Evolutionary conservation across 2,888 invertebrate genomes (phyloP).

Genomic region (Pyrochroa serraticornis): DNA sequence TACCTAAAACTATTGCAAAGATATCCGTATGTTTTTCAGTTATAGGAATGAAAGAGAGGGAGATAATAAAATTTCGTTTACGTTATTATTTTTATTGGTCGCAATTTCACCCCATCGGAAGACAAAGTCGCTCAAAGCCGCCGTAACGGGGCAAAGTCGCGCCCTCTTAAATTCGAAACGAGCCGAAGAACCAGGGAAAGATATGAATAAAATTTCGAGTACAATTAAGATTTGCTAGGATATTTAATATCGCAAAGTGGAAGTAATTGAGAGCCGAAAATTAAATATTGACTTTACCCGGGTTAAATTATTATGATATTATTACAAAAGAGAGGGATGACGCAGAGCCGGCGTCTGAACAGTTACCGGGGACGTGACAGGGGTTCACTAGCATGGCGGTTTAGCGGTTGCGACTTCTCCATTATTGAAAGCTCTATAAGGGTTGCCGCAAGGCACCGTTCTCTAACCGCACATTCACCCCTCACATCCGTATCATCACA

Average conservation of each 20-base stretch:
- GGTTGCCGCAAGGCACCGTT: constrained; percentile 19
- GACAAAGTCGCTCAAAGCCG: no score
- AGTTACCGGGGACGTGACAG: constrained; percentile 24
- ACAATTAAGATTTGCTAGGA: constrained; percentile 18
- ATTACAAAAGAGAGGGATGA: constrained; percentile 20
- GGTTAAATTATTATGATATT: constrained; percentile 28
- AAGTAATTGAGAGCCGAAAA: constrained; percentile 28
- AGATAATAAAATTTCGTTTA: no score
- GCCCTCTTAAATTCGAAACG: background rate
- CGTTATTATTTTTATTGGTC: no score
- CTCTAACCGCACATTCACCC: constrained; percentile 25
- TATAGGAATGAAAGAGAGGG: no score
- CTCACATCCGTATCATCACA: constrained; percentile 34
- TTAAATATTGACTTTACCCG: constrained; percentile 27
- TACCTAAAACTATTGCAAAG: no score
- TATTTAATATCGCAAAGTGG: constrained; percentile 21
- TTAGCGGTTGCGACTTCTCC: constrained; percentile 34
- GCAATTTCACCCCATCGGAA: background rate
- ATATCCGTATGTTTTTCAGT: no score
- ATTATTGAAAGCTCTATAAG: constrained; percentile 32
- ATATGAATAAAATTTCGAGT: constrained; percentile 1
- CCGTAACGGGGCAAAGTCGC: no score
- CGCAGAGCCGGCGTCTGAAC: constrained; percentile 21
- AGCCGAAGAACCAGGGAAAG: background rate
- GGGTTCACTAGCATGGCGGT: constrained; percentile 22